Evolutionary conservation across 1,140 invertebrate species (phyloP).

Genomic region (Magallana gigas): DNA sequence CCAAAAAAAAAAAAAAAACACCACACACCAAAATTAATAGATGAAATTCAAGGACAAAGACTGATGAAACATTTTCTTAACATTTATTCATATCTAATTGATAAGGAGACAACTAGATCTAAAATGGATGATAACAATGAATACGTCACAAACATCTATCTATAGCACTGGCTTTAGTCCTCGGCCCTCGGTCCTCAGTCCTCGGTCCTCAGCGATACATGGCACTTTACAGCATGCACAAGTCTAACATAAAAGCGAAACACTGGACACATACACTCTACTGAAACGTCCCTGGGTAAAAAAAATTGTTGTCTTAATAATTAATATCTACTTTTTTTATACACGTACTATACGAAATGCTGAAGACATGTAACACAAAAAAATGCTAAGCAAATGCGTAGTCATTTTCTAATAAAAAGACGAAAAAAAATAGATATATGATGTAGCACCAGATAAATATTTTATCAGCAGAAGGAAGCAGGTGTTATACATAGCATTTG

Average conservation of each 20-base stretch:
- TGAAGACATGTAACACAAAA: not conserved
- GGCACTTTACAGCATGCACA: slow-evolving; percentile 24
- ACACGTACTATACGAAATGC: not conserved
- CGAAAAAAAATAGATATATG: not conserved
- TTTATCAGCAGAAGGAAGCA: not conserved
- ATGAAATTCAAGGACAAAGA: no score
- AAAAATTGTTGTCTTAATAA: not conserved
- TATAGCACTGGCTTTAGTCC: slow-evolving; percentile 23
- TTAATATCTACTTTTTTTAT: not conserved
- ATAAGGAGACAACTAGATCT: slow-evolving; percentile 37
- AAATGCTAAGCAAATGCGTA: not conserved
- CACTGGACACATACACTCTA: not conserved
- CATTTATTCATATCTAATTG: slow-evolving; percentile 35
- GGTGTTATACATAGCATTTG: not conserved
- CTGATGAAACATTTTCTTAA: slow-evolving; percentile 18
- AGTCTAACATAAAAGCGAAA: slow-evolving; percentile 25
- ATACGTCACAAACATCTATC: slow-evolving; percentile 27
- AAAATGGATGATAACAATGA: slow-evolving; percentile 34
- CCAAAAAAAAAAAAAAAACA: no score
- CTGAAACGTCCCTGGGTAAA: not conserved
- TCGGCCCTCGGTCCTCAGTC: not conserved
- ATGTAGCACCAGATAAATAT: slow-evolving; percentile 7
- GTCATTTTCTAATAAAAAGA: not conserved
- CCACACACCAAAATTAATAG: no score
- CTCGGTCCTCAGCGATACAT: slow-evolving; percentile 2